phyloP scores from a whole-genome alignment of 2,888 invertebrate species.

The Tetranychus piercei region DNA sequence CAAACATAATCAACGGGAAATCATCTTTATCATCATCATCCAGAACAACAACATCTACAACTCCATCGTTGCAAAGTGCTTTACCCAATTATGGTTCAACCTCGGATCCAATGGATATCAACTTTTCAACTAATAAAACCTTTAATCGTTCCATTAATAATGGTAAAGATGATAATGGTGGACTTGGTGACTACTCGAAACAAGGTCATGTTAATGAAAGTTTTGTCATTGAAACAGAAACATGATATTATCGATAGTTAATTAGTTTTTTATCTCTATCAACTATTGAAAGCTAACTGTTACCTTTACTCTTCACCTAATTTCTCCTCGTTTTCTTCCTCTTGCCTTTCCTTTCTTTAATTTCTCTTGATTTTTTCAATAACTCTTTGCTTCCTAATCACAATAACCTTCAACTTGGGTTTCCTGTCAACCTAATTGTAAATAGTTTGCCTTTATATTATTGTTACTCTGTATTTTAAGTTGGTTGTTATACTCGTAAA shows the following conservation, averaged over 20 bases:
- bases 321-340: constrained; percentile 3
- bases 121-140: background rate
- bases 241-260: constrained; percentile 13
- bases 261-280: background rate
- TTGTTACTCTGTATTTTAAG: background rate
- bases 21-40: background rate
- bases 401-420: background rate
- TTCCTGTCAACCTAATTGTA: constrained; percentile 1
- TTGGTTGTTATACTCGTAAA: background rate
- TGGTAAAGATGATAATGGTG: background rate
- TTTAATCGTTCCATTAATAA: background rate
- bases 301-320: background rate
- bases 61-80: too few species aligned
- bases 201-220: constrained; percentile 18
- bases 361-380: background rate
- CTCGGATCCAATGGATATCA: background rate
- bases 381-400: background rate
- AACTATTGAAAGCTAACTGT: background rate
- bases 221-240: constrained; percentile 22
- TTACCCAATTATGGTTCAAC: background rate
- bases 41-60: background rate
- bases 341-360: background rate
- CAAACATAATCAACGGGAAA: background rate
- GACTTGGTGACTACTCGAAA: background rate
- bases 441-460: background rate